A percentile compares a stretch with the other conserved stretches of the same genome.
These are phyloP conservation scores for Tryphoninae sp. DNA, from an alignment of 2,888 invertebrate species.

Conservation along the genomic window DNA sequence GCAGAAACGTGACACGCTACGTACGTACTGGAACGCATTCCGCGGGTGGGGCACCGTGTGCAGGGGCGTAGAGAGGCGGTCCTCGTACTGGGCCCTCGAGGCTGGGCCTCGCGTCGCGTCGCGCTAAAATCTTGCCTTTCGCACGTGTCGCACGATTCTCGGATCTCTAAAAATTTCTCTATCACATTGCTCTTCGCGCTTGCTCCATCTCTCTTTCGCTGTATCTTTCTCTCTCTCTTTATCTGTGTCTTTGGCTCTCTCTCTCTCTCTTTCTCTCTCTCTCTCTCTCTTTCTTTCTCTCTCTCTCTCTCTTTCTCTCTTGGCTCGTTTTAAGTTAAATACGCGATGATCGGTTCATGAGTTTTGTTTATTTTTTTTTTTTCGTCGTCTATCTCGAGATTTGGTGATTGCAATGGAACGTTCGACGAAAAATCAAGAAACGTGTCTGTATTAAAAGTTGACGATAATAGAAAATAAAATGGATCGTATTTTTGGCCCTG, in stretches of 20 bases:
- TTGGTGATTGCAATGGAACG: no score
- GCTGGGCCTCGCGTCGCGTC: slow-evolving; percentile 66
- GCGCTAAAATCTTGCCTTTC: slow-evolving; percentile 65
- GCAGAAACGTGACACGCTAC: neutral
- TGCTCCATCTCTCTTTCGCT: neutral
- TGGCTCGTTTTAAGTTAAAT: no score
- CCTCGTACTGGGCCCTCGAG: slow-evolving; percentile 73
- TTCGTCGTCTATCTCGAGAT: neutral
- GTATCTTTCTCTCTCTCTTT: neutral
- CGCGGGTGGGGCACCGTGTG: slow-evolving; percentile 71
- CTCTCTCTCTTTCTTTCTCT: neutral
- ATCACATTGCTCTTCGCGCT: neutral
- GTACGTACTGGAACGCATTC: slow-evolving; percentile 62
- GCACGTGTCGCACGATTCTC: slow-evolving; percentile 60
- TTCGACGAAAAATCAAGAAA: slow-evolving; percentile 4
- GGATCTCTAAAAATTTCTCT: neutral
- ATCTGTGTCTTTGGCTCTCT: no score
- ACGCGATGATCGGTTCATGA: neutral
- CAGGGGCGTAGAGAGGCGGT: slow-evolving; percentile 79
- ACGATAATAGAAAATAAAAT: slow-evolving; percentile 5
- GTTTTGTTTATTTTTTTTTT: neutral
- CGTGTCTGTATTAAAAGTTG: neutral
- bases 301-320: no score
- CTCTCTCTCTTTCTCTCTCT: neutral
- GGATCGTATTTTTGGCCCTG: neutral